These are phyloP conservation scores for Sarcophaga peregrina DNA, from an alignment of 1,140 invertebrate genomes.

Conservation along the genomic window DNA sequence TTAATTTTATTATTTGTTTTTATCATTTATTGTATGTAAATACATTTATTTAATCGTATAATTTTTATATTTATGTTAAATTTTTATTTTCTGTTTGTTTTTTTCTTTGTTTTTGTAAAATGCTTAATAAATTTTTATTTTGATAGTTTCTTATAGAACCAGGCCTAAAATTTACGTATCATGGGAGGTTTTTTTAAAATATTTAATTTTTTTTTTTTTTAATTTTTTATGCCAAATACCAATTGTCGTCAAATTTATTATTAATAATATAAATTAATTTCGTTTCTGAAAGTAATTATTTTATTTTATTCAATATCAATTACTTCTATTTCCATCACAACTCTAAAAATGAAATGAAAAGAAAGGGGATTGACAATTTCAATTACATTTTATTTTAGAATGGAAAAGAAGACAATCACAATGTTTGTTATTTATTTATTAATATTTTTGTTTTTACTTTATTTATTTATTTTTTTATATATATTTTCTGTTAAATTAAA, in stretches of 20 bases:
- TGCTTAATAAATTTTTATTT: slow-evolving; percentile 29
- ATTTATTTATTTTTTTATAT: no score
- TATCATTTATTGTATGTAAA: slow-evolving; percentile 32
- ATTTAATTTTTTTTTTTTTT: neutral
- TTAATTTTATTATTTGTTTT: neutral
- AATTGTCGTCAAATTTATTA: neutral
- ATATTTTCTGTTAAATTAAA: no score
- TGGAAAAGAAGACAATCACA: slow-evolving; percentile 22
- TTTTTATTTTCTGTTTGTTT: neutral
- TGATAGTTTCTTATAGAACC: slow-evolving; percentile 63
- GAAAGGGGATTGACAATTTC: no score
- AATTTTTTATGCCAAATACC: slow-evolving; percentile 30
- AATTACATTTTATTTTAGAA: no score
- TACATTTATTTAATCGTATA: neutral
- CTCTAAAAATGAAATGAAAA: no score
- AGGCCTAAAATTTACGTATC: slow-evolving; percentile 65
- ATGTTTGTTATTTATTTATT: neutral
- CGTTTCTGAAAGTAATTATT: slow-evolving; percentile 25
- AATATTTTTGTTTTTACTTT: no score
- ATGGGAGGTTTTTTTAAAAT: neutral
- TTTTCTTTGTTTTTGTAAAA: slow-evolving; percentile 34
- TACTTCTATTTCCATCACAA: neutral
- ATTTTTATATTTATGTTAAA: no score
- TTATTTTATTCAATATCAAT: neutral
- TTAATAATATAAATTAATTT: neutral